Base-by-base conservation (phyloP, 1,140 invertebrate genomes). In the Dendrolimus punctatus region DNA sequence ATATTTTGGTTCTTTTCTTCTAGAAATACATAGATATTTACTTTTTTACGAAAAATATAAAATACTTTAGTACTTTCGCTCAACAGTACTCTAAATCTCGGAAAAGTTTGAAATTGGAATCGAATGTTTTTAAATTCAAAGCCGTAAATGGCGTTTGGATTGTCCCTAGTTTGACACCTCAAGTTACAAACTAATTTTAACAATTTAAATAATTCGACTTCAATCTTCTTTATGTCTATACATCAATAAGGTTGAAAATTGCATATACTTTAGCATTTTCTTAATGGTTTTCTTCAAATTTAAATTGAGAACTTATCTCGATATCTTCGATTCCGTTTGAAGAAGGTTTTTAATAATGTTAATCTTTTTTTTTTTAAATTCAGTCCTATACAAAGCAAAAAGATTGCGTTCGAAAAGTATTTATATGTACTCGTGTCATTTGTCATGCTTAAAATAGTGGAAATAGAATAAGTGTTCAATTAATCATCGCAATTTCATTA, bases 101-200 rank as follows among this genome's bases (percentile, higher is more conserved):
- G 49, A 51, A 51, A 54, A 60, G 68, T 75, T 76, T 80, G 80
- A 70, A 82, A 82, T 80, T 60, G 57, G 76, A 82, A 73, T 79
- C 75, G 71, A 73, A 77, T 82, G 77, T 82, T 84, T 83, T 79
- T 76, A 72, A 82, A 75, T 64, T 64, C 51, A 56, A 73, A 59
- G 65, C 39, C 65, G 47, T 71, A 68, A 76, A 80, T 71, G 64
- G 64, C 54, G 62, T 73, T 72, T 62, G 58, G 39, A 80, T 80
- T 76, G 76, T 76, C 72, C 56, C 63, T 68, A 70, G 53, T 50
- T 61, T 61, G 55, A 57, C 54, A 56, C 54, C 58, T 46, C 50
- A n/a, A n/a, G 49, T 51, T 56, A 46, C 10, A 6, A 40, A 58
- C 36, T 10, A n/a, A 46, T 53, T 58, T 53, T 49, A 43, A 6